Percentiles rank a stretch among this genome's conserved stretches.
Evolutionary conservation across 2,113 vertebrate species (phyloP).

Genomic region (Salvelinus fontinalis): DNA sequence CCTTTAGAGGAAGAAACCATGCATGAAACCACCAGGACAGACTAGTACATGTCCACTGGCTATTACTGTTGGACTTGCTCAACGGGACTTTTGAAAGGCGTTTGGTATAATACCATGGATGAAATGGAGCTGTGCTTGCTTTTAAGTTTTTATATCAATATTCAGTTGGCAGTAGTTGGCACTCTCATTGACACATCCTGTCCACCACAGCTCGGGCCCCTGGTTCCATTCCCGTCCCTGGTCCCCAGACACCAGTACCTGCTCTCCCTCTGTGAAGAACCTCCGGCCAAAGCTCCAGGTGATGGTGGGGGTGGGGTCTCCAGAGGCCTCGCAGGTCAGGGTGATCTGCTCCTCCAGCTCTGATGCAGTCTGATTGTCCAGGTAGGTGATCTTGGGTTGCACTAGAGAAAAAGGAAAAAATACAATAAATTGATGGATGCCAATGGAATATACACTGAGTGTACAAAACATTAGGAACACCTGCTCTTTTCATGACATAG

Average conservation of each 20-base stretch:
- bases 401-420: slow-evolving; percentile 51
- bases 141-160: not conserved
- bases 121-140: not conserved
- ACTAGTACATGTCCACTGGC: not conserved
- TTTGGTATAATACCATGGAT: not conserved
- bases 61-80: slow-evolving; percentile 1
- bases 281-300: slow-evolving; percentile 88
- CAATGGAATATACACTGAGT: no score
- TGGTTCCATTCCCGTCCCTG: not conserved
- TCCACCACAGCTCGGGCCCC: not conserved
- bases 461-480: no score
- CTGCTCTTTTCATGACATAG: no score
- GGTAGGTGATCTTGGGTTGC: slow-evolving; percentile 90
- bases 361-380: slow-evolving; percentile 91
- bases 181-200: not conserved
- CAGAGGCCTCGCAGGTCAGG: slow-evolving; percentile 92
- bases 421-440: not conserved
- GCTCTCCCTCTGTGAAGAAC: slow-evolving; percentile 90
- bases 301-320: slow-evolving; percentile 94
- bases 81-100: not conserved
- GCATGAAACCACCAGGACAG: slow-evolving; percentile 20
- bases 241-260: slow-evolving; percentile 74
- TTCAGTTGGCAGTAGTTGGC: not conserved
- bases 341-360: slow-evolving; percentile 93
- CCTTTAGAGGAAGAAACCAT: slow-evolving; percentile 28